Base-by-base conservation (phyloP, 2,113 vertebrate species). In the Formicarius rufipectus region DNA sequence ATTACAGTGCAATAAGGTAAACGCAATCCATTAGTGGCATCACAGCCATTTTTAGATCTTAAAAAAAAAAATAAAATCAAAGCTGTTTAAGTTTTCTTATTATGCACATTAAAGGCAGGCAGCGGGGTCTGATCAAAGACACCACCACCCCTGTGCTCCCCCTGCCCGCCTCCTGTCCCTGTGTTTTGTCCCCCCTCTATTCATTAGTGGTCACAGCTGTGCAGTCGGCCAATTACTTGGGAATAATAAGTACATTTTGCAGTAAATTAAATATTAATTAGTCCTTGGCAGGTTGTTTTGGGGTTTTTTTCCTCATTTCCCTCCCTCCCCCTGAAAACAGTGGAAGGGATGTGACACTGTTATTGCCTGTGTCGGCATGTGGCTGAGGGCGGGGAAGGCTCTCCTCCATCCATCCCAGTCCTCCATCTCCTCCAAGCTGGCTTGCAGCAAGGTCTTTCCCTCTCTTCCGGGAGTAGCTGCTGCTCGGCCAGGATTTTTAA, bases 181-280 rank as follows among this genome's bases (percentile, higher is more conserved):
- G 44, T 7, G 0, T 75, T 90, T 94, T 94, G 79, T 93, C 76
- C 90, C 92, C 85, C 92, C 84, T 94, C 91, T 94, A 89, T 97
- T 98, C 97, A 97, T 97, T 98, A 97, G 94, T 95, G 97, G 97
- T 69, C 98, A 95, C 97, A 98, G 97, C 98, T 98, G 97, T 97
- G 97, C 95, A 96, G 82, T 85, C 4, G 19, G 96, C 97, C 97
- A 97, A 97, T 97, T 97, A 97, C 97, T 97, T 97, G 94, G 87
- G 96, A 97, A 97, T 97, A 98, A 97, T 97, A 98, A 98, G 95
- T 97, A 97, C 97, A 96, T 97, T 98, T 98, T 97, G 97, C 96
- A 98, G 97, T 97, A 97, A 98, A 98, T 98, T 98, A 98, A 98
- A 98, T 98, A 98, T 98, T 98, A 98, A 98, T 98, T 97, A 98